Evolutionary conservation across 2,888 invertebrate species (phyloP).

Genomic region (Euplagia quadripunctaria): DNA sequence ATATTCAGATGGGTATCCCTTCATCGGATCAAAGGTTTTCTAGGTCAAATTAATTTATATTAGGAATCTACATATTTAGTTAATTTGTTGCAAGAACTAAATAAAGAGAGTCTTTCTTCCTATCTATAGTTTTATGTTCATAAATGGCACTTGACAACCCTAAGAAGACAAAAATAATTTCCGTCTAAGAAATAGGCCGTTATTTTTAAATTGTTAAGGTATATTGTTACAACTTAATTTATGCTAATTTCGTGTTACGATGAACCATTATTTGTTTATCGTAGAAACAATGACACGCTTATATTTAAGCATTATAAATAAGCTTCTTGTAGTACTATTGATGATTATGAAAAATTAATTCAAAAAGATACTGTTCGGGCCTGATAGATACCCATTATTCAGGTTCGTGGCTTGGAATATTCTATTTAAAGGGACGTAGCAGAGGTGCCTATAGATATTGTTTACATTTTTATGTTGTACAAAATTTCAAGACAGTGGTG

Average conservation of each 20-base stretch:
- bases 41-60: neutral
- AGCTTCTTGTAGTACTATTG: slow-evolving; percentile 24
- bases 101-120: neutral
- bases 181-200: slow-evolving; percentile 29
- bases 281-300: slow-evolving; percentile 40
- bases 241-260: slow-evolving; percentile 38
- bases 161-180: slow-evolving; percentile 22
- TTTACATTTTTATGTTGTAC: neutral
- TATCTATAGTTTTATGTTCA: neutral
- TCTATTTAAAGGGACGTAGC: neutral
- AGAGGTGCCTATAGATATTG: neutral
- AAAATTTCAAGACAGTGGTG: neutral
- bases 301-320: slow-evolving; percentile 12
- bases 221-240: slow-evolving; percentile 45
- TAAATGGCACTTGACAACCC: slow-evolving; percentile 27
- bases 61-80: too few species aligned
- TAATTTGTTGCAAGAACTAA: too few species aligned
- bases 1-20: too few species aligned
- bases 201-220: slow-evolving; percentile 31
- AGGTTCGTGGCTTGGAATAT: neutral
- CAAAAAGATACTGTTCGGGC: slow-evolving; percentile 28
- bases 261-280: slow-evolving; percentile 38
- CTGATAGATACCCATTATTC: neutral
- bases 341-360: slow-evolving; percentile 48
- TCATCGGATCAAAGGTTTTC: neutral